Percentiles rank a stretch among this genome's conserved stretches.
phyloP scores from a whole-genome alignment of 2,797 vertebrate species.

The Thunnus albacares region DNA sequence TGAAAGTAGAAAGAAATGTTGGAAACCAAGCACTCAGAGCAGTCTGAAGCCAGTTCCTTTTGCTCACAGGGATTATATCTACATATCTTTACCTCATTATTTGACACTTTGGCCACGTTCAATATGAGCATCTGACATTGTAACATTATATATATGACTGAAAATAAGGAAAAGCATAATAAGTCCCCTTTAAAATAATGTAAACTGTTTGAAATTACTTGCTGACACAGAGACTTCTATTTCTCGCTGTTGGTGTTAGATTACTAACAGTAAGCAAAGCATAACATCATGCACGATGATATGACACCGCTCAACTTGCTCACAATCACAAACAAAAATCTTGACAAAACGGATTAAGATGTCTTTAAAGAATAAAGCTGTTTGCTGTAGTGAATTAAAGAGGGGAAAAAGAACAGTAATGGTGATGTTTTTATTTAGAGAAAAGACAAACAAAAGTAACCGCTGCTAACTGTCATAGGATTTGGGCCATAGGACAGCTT shows the following conservation, averaged over 20 bases:
- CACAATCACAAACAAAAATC: constrained; percentile 8
- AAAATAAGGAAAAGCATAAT: no score
- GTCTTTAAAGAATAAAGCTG: constrained; percentile 45
- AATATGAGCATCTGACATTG: no score
- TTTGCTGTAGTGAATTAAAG: constrained; percentile 32
- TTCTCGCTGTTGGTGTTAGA: constrained; percentile 25
- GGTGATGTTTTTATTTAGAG: constrained; percentile 33
- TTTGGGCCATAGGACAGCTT: constrained; percentile 26
- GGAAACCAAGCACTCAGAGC: no score
- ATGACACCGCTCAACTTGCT: constrained; percentile 5
- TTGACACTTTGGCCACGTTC: no score
- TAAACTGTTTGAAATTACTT: not conserved
- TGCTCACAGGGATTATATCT: no score
- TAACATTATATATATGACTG: no score
- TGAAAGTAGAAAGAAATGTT: no score
- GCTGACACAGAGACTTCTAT: not conserved
- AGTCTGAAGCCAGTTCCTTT: no score
- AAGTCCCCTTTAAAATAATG: no score
- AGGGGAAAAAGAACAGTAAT: constrained; percentile 2
- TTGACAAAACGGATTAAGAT: constrained; percentile 25
- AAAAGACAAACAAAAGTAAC: constrained; percentile 32
- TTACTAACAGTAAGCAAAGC: constrained; percentile 24
- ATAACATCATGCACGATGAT: constrained; percentile 6
- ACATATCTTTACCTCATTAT: no score
- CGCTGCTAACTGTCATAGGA: constrained; percentile 29